Conservation (phyloP, 2,113 vertebrate species). For the Tragelaphus buxtoni region DNA sequence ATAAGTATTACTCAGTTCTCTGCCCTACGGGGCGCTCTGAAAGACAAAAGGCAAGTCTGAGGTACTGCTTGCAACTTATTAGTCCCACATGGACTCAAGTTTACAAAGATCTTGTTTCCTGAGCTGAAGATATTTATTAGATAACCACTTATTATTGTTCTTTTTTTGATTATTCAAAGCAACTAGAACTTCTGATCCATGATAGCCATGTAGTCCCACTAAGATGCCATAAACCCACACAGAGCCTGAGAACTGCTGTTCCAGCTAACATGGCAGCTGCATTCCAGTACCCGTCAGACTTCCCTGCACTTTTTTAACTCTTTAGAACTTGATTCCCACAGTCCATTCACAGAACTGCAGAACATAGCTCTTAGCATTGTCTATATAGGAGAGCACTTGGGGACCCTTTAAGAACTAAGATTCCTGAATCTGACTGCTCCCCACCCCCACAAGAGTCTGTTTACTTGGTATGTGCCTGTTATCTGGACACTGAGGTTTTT, state of each 20-base stretch:
- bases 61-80: not conserved
- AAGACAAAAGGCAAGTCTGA: not conserved
- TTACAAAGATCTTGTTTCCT: conserved; percentile 11
- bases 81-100: not conserved
- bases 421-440: not conserved
- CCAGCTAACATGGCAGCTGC: too few species aligned
- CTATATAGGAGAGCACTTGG: not conserved
- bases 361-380: not conserved
- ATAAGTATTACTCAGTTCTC: not conserved
- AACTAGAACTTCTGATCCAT: not conserved
- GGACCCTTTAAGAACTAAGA: not conserved
- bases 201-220: not conserved
- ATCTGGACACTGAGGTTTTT: not conserved
- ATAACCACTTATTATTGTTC: not conserved
- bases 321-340: not conserved
- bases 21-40: not conserved
- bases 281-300: too few species aligned
- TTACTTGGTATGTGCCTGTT: not conserved
- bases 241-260: not conserved
- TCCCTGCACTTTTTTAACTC: not conserved
- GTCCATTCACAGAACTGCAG: not conserved
- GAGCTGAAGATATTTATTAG: not conserved
- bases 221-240: accelerated
- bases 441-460: not conserved
- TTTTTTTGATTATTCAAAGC: not conserved